Conservation (phyloP, 2,888 invertebrate species). For the Drosophila mayaguana region DNA sequence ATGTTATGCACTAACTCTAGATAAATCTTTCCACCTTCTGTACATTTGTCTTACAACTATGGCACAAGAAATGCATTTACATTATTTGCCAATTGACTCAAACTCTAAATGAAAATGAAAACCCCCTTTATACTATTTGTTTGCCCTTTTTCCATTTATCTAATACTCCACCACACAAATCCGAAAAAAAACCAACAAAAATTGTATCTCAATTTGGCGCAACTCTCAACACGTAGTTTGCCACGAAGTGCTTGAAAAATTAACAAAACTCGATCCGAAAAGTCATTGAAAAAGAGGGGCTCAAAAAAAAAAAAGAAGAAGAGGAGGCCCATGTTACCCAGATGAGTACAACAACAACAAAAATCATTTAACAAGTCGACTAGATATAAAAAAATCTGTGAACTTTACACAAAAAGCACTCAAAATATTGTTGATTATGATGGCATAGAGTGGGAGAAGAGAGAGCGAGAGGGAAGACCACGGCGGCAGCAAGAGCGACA, state of each 20-base stretch:
- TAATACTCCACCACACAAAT: slow-evolving; percentile 2
- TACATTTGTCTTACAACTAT: not conserved
- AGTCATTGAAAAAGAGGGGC: slow-evolving; percentile 56
- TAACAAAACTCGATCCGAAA: slow-evolving; percentile 65
- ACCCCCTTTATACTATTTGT: not conserved
- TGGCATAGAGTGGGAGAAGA: slow-evolving; percentile 12
- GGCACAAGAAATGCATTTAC: not conserved
- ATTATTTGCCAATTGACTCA: not conserved
- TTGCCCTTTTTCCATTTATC: not conserved
- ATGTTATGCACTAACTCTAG: not conserved
- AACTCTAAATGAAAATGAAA: not conserved
- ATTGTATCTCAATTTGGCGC: slow-evolving; percentile 18
- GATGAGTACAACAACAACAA: slow-evolving; percentile 26
- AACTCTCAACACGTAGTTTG: slow-evolving; percentile 30
- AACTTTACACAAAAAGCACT: slow-evolving; percentile 74
- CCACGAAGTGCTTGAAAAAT: slow-evolving; percentile 48
- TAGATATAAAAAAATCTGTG: slow-evolving; percentile 49
- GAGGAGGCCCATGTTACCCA: slow-evolving; percentile 15
- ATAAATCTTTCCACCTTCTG: not conserved
- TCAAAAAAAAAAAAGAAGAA: slow-evolving; percentile 3
- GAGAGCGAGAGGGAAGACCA: not conserved
- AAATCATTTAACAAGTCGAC: slow-evolving; percentile 23
- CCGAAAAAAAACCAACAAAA: not conserved
- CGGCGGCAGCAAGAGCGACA: not conserved
- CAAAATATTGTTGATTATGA: slow-evolving; percentile 77